phyloP scores from a whole-genome alignment of 2,113 vertebrate genomes.

The Myocastor coypus region DNA sequence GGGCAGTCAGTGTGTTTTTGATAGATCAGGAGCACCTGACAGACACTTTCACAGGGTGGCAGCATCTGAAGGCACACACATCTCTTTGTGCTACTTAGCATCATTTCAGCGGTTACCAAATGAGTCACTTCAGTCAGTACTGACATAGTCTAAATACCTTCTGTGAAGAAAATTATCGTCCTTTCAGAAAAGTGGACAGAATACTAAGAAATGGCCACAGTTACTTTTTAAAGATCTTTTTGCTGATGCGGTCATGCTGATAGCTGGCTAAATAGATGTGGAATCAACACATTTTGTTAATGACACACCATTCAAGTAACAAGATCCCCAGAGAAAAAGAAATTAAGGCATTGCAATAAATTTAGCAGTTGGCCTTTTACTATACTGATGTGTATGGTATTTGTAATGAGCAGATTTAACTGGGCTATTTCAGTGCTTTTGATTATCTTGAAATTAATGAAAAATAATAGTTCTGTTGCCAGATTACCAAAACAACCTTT shows the following conservation, averaged over 20 bases:
- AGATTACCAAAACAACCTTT: slow-evolving; percentile 45
- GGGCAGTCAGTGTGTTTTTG: background rate
- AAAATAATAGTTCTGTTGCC: background rate
- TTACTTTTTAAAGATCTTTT: background rate
- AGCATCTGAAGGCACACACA: background rate
- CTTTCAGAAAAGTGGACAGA: background rate
- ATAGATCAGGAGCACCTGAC: background rate
- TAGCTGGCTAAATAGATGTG: slow-evolving; percentile 6
- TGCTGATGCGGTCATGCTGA: background rate
- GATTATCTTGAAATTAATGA: slow-evolving; percentile 42
- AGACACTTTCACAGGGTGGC: background rate
- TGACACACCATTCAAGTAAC: background rate
- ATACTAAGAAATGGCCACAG: background rate
- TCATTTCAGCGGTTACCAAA: slow-evolving; percentile 47
- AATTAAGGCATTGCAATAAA: background rate
- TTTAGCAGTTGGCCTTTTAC: background rate
- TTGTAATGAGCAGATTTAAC: slow-evolving; percentile 20
- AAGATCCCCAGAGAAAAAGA: background rate
- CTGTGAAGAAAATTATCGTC: slow-evolving; percentile 11
- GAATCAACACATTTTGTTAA: background rate
- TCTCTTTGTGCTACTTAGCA: background rate
- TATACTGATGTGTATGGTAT: background rate
- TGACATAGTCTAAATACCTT: slow-evolving; percentile 50
- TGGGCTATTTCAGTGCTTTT: slow-evolving; percentile 28
- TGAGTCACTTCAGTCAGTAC: background rate